phyloP scores from a whole-genome alignment of 2,113 vertebrate genomes.

The Lanius collurio region DNA sequence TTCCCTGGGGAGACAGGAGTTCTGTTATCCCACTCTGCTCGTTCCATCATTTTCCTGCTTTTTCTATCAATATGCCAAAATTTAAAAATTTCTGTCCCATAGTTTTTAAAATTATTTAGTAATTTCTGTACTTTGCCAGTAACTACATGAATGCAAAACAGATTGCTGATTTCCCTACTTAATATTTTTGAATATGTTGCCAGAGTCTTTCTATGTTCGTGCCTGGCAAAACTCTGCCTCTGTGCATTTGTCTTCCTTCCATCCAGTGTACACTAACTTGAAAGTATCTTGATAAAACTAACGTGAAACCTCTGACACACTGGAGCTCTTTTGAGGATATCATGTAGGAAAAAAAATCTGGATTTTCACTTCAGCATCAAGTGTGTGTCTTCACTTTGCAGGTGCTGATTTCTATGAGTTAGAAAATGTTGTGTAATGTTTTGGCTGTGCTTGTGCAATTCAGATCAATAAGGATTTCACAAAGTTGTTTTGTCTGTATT shows the following conservation, averaged over 20 bases:
- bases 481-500: not conserved
- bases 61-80: not conserved
- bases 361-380: not conserved
- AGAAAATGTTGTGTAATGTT: not conserved
- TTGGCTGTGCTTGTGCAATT: not conserved
- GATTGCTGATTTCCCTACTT: not conserved
- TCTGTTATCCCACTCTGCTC: not conserved
- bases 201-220: not conserved
- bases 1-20: not conserved
- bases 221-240: not conserved
- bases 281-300: not conserved
- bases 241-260: not conserved
- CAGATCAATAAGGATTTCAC: not conserved
- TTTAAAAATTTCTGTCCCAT: not conserved
- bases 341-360: fast-evolving
- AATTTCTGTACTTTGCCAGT: not conserved
- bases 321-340: not conserved
- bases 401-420: not conserved
- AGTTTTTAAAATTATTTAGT: not conserved
- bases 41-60: not conserved
- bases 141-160: not conserved
- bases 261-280: not conserved
- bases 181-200: not conserved
- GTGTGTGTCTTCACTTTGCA: not conserved
- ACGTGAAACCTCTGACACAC: not conserved